Conservation (phyloP, 1,140 invertebrate species). For the Harlomillsia oculata region DNA sequence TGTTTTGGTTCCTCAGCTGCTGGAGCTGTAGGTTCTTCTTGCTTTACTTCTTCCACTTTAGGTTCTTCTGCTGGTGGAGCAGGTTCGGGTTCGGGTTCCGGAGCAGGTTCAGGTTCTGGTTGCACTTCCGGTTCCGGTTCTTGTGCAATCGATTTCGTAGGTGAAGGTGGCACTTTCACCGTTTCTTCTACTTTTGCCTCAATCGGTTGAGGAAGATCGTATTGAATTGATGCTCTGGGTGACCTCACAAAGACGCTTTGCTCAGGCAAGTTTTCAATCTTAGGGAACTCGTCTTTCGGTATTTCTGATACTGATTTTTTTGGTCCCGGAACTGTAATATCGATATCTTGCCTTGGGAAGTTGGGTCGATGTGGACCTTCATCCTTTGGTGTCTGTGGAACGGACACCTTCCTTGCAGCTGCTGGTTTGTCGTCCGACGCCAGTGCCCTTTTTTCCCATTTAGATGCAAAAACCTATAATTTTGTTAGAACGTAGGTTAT, state of each 20-base stretch:
- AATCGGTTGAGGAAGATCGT: neutral
- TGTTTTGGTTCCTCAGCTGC: neutral
- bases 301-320: slow-evolving; percentile 15
- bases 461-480: slow-evolving; percentile 10
- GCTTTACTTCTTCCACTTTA: neutral
- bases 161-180: slow-evolving; percentile 6
- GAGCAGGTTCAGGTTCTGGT: neutral
- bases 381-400: neutral
- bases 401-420: neutral
- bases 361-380: neutral
- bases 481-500: neutral
- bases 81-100: neutral
- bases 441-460: slow-evolving; percentile 10
- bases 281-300: neutral
- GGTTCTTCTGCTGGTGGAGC: neutral
- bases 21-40: neutral
- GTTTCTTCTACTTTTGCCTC: slow-evolving; percentile 15
- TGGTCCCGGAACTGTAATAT: slow-evolving; percentile 6
- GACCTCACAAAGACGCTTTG: slow-evolving; percentile 9
- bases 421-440: neutral
- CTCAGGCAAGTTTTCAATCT: slow-evolving; percentile 9
- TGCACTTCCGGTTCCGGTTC: neutral
- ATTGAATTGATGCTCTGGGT: slow-evolving; percentile 6
- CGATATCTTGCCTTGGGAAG: neutral
- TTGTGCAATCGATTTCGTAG: neutral